These are phyloP conservation scores for Gastrophryne carolinensis DNA, from an alignment of 2,797 vertebrate species.

Conservation along the genomic window DNA sequence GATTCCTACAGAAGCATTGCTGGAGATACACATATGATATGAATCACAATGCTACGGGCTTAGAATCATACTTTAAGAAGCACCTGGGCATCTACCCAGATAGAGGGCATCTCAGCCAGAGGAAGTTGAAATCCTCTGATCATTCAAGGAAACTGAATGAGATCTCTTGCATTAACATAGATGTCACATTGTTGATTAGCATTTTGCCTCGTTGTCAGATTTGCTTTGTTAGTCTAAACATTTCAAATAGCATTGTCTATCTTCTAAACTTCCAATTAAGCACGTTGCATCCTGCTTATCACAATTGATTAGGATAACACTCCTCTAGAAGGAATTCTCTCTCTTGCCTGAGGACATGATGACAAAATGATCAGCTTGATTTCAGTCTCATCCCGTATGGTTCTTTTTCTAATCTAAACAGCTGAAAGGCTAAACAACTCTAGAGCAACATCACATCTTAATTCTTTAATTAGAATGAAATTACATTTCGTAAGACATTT, in stretches of 20 bases:
- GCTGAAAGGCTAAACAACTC: slow-evolving; percentile 21
- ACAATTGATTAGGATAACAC: slow-evolving; percentile 12
- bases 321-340: background rate
- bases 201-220: background rate
- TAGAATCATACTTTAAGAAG: too few relatives aligned
- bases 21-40: too few relatives aligned
- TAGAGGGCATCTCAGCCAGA: too few relatives aligned
- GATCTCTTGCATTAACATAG: too few relatives aligned
- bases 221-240: background rate
- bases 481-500: too few relatives aligned
- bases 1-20: too few relatives aligned
- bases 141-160: too few relatives aligned
- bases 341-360: background rate
- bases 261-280: background rate
- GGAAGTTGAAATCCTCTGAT: too few relatives aligned
- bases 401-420: slow-evolving; percentile 4
- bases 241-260: background rate
- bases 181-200: too few relatives aligned
- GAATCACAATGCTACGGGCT: too few relatives aligned
- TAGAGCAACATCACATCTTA: background rate
- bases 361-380: background rate
- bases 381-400: background rate
- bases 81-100: too few relatives aligned
- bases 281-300: background rate
- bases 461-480: slow-evolving; percentile 29